phyloP scores from a whole-genome alignment of 2,113 vertebrate genomes.

The Sinosuthora webbiana region DNA sequence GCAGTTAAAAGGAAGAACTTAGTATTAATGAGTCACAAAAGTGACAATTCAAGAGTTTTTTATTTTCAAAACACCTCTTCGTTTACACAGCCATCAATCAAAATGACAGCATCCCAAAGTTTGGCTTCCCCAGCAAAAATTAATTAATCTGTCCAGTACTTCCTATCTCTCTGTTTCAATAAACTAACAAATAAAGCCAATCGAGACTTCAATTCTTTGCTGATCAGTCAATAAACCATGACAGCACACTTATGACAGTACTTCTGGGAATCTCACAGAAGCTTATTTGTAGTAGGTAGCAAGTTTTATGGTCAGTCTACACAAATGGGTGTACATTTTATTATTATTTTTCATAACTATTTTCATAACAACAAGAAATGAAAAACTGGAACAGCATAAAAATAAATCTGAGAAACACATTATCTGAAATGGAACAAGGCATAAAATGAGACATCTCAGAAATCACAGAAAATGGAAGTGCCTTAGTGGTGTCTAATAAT shows the following conservation, averaged over 20 bases:
- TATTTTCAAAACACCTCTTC: conserved; percentile 44
- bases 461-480: background rate
- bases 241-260: conserved; percentile 41
- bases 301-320: background rate
- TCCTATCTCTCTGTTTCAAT: conserved; percentile 87
- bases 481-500: background rate
- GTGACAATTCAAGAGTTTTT: background rate
- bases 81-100: conserved; percentile 85
- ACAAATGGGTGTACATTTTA: background rate
- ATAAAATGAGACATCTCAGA: background rate
- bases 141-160: conserved; percentile 91
- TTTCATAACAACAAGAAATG: background rate
- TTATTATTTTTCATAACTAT: background rate
- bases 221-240: conserved; percentile 80
- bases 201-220: conserved; percentile 92
- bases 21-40: conserved; percentile 18
- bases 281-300: conserved; percentile 34
- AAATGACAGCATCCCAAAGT: conserved; percentile 81
- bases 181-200: conserved; percentile 89
- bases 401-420: background rate
- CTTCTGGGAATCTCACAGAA: conserved; percentile 14
- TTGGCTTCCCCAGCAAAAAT: conserved; percentile 84
- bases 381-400: background rate
- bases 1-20: conserved; percentile 28
- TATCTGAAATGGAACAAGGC: background rate